phyloP scores from a whole-genome alignment of 2,888 invertebrate species.

The Pollenia amentaria region DNA sequence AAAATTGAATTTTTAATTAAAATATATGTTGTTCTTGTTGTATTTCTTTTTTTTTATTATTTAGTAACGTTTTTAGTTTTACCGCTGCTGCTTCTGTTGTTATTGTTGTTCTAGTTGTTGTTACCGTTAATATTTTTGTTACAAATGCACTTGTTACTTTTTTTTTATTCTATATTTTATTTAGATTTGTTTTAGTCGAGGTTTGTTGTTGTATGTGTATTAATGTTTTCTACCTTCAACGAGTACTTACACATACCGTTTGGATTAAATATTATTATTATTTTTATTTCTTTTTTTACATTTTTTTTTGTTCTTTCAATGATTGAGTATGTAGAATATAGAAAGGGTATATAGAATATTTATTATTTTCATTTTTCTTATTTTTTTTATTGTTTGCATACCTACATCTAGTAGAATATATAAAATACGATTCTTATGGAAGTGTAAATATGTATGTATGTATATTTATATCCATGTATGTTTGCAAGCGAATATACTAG shows the following conservation, averaged over 20 bases:
- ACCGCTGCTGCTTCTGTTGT: not conserved
- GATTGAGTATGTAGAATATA: conserved; percentile 52
- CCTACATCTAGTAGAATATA: not conserved
- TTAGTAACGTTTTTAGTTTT: conserved; percentile 20
- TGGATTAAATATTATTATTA: conserved; percentile 72
- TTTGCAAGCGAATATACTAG: not conserved
- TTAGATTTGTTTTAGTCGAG: conserved; percentile 49
- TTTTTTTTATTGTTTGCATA: conserved; percentile 59
- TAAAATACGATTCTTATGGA: not conserved
- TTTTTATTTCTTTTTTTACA: conserved; percentile 42
- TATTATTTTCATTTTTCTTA: conserved; percentile 51
- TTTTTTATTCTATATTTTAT: conserved; percentile 51
- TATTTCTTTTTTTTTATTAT: conserved; percentile 56
- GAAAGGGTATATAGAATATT: conserved; percentile 55
- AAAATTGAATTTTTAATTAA: conserved; percentile 84
- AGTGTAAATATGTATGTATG: not conserved
- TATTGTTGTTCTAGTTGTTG: conserved; percentile 21
- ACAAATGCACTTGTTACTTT: conserved; percentile 64
- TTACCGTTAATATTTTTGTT: conserved; percentile 60
- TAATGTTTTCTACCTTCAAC: conserved; percentile 44
- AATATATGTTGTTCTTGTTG: conserved; percentile 80
- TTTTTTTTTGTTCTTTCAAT: conserved; percentile 46
- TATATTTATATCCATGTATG: not conserved
- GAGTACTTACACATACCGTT: conserved; percentile 63
- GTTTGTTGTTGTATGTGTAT: not conserved